Percentiles rank a stretch among this genome's conserved stretches.
Conservation (phyloP, 2,888 invertebrate genomes). For the Drosophila barbarae region DNA sequence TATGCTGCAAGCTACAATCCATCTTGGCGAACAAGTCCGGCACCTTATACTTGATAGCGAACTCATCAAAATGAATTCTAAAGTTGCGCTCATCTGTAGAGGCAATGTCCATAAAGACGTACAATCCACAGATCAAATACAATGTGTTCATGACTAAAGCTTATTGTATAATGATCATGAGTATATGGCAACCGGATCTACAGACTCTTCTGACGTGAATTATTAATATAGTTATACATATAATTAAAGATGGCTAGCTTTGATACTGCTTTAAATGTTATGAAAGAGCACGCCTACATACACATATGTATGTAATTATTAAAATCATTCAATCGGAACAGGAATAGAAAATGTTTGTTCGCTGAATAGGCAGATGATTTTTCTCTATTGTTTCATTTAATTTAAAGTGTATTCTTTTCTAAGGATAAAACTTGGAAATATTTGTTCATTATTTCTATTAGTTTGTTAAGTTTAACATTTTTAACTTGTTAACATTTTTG, state of each 20-base stretch:
- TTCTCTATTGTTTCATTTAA: background rate
- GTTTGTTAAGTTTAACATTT: background rate
- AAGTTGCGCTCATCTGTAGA: slow-evolving; percentile 24
- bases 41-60: slow-evolving; percentile 21
- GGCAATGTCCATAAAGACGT: background rate
- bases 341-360: background rate
- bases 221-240: background rate
- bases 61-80: slow-evolving; percentile 33
- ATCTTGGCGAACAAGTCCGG: slow-evolving; percentile 17
- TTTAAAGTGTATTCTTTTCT: background rate
- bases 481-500: background rate
- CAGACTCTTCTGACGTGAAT: background rate
- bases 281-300: background rate
- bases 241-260: slow-evolving; percentile 13
- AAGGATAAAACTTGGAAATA: background rate
- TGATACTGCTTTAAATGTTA: slow-evolving; percentile 9
- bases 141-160: slow-evolving; percentile 18
- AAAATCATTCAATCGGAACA: background rate
- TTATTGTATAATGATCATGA: slow-evolving; percentile 1
- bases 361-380: background rate
- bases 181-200: background rate
- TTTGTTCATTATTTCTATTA: background rate
- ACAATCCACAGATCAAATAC: slow-evolving; percentile 10
- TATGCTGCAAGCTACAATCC: slow-evolving; percentile 6
- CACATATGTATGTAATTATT: background rate